phyloP scores from a whole-genome alignment of 2,113 vertebrate species.

The Pagrus major region DNA sequence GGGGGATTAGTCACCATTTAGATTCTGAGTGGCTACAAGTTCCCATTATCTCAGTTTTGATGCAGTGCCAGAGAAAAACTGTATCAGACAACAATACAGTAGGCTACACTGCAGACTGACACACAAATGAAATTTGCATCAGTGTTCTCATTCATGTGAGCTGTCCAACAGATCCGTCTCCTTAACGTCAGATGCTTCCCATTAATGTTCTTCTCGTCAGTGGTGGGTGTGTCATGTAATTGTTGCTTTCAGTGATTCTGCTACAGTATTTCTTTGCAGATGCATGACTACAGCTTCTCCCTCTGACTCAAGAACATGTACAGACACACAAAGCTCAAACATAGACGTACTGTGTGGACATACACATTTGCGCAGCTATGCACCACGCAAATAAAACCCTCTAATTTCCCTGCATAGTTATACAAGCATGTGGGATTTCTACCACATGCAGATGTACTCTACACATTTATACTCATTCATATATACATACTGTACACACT shows the following conservation, averaged over 20 bases:
- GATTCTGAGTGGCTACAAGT: slow-evolving; percentile 2
- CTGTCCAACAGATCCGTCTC: neutral
- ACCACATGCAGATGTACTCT: slow-evolving; percentile 13
- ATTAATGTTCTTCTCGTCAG: neutral
- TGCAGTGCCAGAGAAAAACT: neutral
- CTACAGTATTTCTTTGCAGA: neutral
- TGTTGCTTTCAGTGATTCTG: neutral
- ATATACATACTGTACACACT: slow-evolving; percentile 49
- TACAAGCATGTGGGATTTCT: slow-evolving; percentile 10
- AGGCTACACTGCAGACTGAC: neutral
- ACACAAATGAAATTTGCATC: neutral
- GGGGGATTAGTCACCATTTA: slow-evolving; percentile 38
- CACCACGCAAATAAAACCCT: neutral
- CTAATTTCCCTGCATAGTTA: neutral
- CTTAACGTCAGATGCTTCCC: neutral
- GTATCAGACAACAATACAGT: neutral
- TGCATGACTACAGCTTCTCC: neutral
- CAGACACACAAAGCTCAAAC: neutral
- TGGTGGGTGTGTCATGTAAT: neutral
- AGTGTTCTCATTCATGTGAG: too few relatives aligned
- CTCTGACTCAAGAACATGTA: neutral
- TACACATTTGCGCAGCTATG: neutral
- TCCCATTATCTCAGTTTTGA: slow-evolving; percentile 33
- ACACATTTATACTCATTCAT: slow-evolving; percentile 22
- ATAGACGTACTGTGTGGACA: neutral